phyloP scores from a whole-genome alignment of 2,113 vertebrate genomes.

The Psilopsiagon aurifrons region DNA sequence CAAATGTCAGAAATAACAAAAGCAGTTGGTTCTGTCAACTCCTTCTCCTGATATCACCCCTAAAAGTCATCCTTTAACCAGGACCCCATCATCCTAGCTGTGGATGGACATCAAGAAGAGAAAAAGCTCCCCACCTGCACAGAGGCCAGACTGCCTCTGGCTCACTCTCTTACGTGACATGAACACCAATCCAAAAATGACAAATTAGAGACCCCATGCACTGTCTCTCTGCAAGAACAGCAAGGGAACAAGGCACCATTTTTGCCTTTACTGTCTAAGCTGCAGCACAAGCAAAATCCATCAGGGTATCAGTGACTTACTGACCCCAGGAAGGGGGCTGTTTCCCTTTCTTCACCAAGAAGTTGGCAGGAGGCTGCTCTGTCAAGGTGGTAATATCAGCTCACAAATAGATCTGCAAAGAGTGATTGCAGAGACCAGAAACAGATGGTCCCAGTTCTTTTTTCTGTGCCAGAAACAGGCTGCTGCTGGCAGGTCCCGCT shows the following conservation, averaged over 20 bases:
- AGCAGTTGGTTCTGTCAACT: background rate
- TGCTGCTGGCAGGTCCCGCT: background rate
- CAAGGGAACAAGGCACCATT: background rate
- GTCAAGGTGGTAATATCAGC: background rate
- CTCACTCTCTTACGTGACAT: background rate
- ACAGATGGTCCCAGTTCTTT: slow-evolving; percentile 33
- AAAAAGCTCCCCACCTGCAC: background rate
- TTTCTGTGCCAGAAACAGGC: slow-evolving; percentile 6
- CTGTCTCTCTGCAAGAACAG: background rate
- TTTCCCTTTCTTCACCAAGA: background rate
- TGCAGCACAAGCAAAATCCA: background rate
- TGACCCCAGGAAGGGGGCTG: background rate
- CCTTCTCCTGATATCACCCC: background rate
- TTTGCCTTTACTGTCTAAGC: background rate
- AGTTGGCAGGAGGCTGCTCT: background rate
- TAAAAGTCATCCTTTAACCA: background rate
- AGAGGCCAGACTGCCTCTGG: background rate
- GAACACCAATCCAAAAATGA: background rate
- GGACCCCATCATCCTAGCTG: background rate
- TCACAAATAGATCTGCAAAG: background rate
- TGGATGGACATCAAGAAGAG: background rate
- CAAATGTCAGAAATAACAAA: background rate
- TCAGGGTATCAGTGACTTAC: background rate
- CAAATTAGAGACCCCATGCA: background rate
- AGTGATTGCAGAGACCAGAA: background rate